Base-by-base conservation (phyloP, 1,140 invertebrate species). In the Schlechtendalia chinensis region DNA sequence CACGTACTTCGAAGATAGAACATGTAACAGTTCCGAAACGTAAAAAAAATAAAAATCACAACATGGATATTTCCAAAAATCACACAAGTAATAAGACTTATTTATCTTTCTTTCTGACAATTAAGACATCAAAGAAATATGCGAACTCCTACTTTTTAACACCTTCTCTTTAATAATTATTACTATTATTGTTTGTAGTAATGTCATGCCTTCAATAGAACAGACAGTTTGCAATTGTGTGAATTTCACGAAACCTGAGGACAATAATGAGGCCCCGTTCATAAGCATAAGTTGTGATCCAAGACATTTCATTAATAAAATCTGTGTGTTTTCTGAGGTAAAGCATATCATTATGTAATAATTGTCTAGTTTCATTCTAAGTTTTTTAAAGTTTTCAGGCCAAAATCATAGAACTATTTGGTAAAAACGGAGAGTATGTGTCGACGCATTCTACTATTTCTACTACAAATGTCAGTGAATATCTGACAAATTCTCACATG, bases 361-460 rank as follows among this genome's bases (percentile, higher is more conserved):
- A 11, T 54, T 4, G 1, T n/a, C 6, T 19, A 71, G 27, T 29
- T 50, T 29, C 0, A 10, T 47, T 50, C 47, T 24, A 59, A 24
- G 17, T 4, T 69, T 22, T 69, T 59, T n/a, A n/a, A 22, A 16
- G 39, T n/a, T 77, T 77, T 58, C n/a, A 77, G 72, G 72, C 72
- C 4, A 77, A 45, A 59, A 59, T 59, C 14, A 16, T 77, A 24
- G 72, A 77, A 77, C 54, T 77, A 0, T 77, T 77, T 24, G 72
- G 54, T 10, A 77, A 77, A 32, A 24, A 11, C 8, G 72, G 32
- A 77, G 72, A 77, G 45, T 77, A 77, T 59, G 14, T 77, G 4
- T 77, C 72, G 11, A 77, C n/a, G n/a, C 72, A 77, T 59, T 16
- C 17, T 16, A 19, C 72, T 39, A 1, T 27, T 16, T 14, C 10